These are phyloP conservation scores for Dromococcyx pavoninus DNA, from an alignment of 2,797 vertebrate species.

Conservation along the genomic window DNA sequence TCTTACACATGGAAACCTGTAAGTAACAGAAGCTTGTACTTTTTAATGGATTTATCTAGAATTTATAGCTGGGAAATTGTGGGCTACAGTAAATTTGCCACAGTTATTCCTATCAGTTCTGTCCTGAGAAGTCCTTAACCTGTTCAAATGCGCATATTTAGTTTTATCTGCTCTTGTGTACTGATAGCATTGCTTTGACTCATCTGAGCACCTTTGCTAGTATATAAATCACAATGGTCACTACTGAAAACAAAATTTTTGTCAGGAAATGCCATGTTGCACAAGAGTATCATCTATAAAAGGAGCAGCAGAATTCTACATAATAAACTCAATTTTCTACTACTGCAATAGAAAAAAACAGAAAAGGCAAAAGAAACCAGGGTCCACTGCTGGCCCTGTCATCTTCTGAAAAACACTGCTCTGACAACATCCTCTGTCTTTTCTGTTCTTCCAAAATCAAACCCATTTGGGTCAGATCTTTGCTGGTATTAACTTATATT, in stretches of 20 bases:
- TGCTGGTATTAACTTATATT: not conserved
- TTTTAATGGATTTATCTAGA: not conserved
- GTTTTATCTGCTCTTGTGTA: not conserved
- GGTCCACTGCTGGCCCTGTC: not conserved
- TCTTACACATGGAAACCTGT: not conserved
- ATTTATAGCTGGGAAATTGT: not conserved
- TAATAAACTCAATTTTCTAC: not conserved
- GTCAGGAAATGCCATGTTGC: not conserved
- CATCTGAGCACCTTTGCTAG: not conserved
- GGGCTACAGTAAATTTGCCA: not conserved
- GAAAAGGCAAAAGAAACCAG: not conserved
- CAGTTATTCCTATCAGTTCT: not conserved
- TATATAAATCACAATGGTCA: not conserved
- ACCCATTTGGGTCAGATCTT: not conserved
- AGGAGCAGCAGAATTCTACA: not conserved
- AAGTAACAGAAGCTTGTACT: not conserved
- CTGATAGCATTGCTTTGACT: not conserved
- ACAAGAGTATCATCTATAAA: not conserved
- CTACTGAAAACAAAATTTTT: not conserved
- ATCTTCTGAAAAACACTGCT: not conserved
- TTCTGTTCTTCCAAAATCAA: not conserved
- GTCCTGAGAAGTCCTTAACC: not conserved
- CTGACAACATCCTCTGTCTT: not conserved
- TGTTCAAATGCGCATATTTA: not conserved
- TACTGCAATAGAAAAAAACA: not conserved